Base-by-base conservation (phyloP, 2,113 vertebrate genomes). In the Columba janthina region DNA sequence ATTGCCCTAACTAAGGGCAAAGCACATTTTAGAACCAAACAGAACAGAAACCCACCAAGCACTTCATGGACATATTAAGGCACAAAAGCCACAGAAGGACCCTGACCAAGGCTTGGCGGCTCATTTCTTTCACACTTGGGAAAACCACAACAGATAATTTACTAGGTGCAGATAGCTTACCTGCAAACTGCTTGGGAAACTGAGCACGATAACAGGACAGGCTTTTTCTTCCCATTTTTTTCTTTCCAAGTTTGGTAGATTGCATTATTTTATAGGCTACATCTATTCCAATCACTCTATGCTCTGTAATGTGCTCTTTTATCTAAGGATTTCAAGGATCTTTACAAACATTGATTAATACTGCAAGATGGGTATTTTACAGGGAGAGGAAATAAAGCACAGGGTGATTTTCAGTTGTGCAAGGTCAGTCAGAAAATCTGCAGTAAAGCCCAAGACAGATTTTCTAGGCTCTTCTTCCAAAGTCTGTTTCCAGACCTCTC, bases 261-360 rank as follows among this genome's bases (percentile, higher is more conserved):
- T 81, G 80, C 61, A 85, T n/a, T 73, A 4, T 79, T 96, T 94
- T 82, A 88, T 62, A 87, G 76, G 65, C 50, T 60, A 84, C 65
- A 72, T 84, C 53, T 65, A 40, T 88, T 90, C 38, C 80, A 74
- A 67, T 64, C 51, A 71, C 74, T 72, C 53, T 48, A 7, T 60
- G 32, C 44, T 95, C 77, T 38, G 28, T n/a, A 85, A 96, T 38
- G 24, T 42, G 34, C 60, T 81, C 79, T 86, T 86, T 90, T 88
- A 73, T 93, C 61, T 84, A 56, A 62, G 58, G 40, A 92, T 87
- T 90, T 85, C 84, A 94, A 88, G 75, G 92, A 74, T 80, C 82
- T 95, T 96, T 74, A 71, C 64, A 95, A 97, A 95, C 65, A 90
- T 28, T 74, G 86, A 96, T 94, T 93, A 94, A 96, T 93, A 60